Base-by-base conservation (phyloP, 2,888 invertebrate genomes). In the Agrilus cyanescens region DNA sequence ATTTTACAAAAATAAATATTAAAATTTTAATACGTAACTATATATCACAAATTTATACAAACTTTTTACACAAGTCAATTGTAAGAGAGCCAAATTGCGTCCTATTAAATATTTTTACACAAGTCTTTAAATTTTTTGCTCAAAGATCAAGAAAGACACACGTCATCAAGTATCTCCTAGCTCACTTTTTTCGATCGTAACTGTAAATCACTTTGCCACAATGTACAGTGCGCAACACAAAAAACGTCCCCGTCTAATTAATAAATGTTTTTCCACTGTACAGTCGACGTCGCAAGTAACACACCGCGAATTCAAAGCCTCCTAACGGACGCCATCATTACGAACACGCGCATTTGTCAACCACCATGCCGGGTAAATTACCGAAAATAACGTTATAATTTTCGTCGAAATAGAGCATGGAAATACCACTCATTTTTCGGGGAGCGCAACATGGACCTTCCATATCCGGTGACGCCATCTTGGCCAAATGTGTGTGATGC, bases 401-500 rank as follows among this genome's bases (percentile, higher is more conserved):
- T 55, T 85, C 79, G 65, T 93, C 89, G 67, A 91, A 93, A 65
- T 94, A 94, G 49, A 95, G 74, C 82, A 95, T 85, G 32, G 85
- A 83, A 52, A 95, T 87, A 59, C 85, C 75, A 62, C 83, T 85
- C 78, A 91, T 80, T 63, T 82, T 84, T 41, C 89, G 75, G 0
- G 96, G 93, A 2, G 93, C 85, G 65, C 96, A 96, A 65, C 96
- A 97, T 0, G 93, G 90, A 1, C 87, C 87, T 1, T 83, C 82
- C 42, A 82, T 82, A 44, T 85, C 54, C 0, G 82, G 80, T 34
- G 80, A 77, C 4, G 87, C 83, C 58, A 93, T 74, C 55, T 87
- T 85, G 45, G 85, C 80, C 57, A 94, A 72, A 67, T 93, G 89
- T 7, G 91, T 90, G 64, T 93, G 89, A 1, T 88, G 82, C 61